Evolutionary conservation across 2,888 invertebrate species (phyloP).

Genomic region (Idaea biselata): DNA sequence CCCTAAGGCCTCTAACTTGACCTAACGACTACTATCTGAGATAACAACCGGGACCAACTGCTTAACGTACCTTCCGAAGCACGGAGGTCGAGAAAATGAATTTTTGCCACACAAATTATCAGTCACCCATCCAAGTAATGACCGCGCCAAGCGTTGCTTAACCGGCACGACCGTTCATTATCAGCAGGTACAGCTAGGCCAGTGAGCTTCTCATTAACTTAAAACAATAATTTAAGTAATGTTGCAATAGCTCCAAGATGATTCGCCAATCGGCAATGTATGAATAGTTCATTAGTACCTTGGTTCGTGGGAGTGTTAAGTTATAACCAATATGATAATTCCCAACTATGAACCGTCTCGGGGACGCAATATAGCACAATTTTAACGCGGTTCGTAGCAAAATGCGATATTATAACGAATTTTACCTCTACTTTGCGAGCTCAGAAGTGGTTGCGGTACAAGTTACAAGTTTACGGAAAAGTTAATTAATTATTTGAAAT

Average conservation of each 20-base stretch:
- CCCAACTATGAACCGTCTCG: not conserved
- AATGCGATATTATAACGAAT: conserved; percentile 70
- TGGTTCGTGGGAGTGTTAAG: conserved; percentile 7
- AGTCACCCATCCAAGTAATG: no score
- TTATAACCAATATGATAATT: conserved; percentile 8
- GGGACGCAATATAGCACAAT: conserved; percentile 43
- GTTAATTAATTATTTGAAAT: conserved; percentile 8
- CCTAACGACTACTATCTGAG: no score
- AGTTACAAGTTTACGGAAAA: conserved; percentile 24
- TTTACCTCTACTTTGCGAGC: conserved; percentile 51
- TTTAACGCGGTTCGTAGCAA: conserved; percentile 53
- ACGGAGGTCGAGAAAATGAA: no score
- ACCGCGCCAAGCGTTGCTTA: no score
- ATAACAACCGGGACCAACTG: no score
- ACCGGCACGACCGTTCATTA: no score
- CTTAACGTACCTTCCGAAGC: no score
- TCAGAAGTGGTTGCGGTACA: conserved; percentile 35
- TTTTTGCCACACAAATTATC: no score
- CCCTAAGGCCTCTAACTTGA: no score
- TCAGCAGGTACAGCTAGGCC: no score
- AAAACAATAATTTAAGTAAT: no score
- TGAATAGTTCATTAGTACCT: conserved; percentile 1
- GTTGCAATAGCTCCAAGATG: not conserved
- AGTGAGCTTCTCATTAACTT: no score
- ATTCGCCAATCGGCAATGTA: not conserved